Evolutionary conservation across 2,797 vertebrate genomes (phyloP).

Genomic region (Lepidocolaptes lacrymiger): DNA sequence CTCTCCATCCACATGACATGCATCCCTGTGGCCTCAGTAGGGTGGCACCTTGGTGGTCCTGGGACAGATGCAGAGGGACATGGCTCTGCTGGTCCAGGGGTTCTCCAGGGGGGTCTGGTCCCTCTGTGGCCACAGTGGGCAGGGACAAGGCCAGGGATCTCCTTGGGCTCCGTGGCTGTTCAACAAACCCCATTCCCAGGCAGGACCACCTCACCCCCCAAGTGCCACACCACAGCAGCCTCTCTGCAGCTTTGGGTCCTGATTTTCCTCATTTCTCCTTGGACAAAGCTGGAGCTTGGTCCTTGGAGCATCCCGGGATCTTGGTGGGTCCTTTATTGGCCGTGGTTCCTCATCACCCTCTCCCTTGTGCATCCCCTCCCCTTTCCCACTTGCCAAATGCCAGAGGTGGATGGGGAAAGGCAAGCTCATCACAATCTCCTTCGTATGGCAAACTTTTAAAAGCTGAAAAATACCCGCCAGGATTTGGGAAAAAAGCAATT

Average conservation of each 20-base stretch:
- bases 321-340: not conserved
- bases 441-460: not conserved
- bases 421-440: not conserved
- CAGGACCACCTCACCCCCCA: not conserved
- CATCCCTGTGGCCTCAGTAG: too few relatives aligned
- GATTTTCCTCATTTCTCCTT: not conserved
- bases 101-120: not conserved
- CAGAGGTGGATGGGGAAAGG: not conserved
- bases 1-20: too few relatives aligned
- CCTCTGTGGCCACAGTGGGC: not conserved
- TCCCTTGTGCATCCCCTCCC: accelerated
- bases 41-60: not conserved
- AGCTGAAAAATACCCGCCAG: not conserved
- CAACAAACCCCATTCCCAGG: not conserved
- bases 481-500: not conserved
- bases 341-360: not conserved
- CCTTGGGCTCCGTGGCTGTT: not conserved
- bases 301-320: not conserved
- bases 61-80: not conserved
- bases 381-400: not conserved
- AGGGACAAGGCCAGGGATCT: not conserved
- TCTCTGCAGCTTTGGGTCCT: not conserved
- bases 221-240: not conserved
- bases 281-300: not conserved
- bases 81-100: not conserved